Conservation (phyloP, 2,113 vertebrate species). For the pig (Sus scrofa) region DNA sequence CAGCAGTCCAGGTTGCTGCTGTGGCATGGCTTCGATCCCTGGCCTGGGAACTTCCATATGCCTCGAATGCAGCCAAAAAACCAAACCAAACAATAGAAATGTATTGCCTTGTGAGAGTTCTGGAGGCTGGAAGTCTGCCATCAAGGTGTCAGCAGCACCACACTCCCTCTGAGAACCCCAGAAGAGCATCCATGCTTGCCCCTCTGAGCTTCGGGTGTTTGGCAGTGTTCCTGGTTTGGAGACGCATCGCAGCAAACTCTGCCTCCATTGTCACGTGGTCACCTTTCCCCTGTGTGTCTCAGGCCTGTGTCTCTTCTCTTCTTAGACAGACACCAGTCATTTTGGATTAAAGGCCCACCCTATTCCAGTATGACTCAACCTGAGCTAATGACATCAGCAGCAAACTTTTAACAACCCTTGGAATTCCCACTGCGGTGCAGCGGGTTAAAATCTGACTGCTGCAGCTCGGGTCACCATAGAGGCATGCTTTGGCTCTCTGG, state of each 20-base stretch:
- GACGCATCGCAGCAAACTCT: neutral
- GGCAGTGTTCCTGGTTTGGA: neutral
- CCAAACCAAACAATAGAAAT: neutral
- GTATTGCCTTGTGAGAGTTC: neutral
- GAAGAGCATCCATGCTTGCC: neutral
- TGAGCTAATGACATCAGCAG: neutral
- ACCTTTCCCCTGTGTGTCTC: neutral
- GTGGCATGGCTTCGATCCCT: too few species aligned
- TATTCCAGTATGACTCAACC: neutral
- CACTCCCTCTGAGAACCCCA: rapidly evolving
- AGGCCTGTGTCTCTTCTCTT: neutral
- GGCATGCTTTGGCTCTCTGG: too few species aligned
- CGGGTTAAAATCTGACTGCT: too few species aligned
- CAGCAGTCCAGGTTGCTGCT: too few species aligned
- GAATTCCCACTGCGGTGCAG: too few species aligned
- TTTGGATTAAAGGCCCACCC: neutral
- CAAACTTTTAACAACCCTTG: neutral
- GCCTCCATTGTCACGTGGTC: neutral
- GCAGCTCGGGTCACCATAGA: too few species aligned
- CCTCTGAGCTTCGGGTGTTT: neutral
- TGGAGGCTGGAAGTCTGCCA: neutral
- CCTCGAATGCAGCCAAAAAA: neutral
- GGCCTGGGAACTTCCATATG: too few species aligned
- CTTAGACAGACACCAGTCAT: neutral
- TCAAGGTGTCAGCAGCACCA: neutral